A percentile compares a stretch with the other conserved stretches of the same genome.
phyloP scores from a whole-genome alignment of 2,113 vertebrate species.

The Ia io region DNA sequence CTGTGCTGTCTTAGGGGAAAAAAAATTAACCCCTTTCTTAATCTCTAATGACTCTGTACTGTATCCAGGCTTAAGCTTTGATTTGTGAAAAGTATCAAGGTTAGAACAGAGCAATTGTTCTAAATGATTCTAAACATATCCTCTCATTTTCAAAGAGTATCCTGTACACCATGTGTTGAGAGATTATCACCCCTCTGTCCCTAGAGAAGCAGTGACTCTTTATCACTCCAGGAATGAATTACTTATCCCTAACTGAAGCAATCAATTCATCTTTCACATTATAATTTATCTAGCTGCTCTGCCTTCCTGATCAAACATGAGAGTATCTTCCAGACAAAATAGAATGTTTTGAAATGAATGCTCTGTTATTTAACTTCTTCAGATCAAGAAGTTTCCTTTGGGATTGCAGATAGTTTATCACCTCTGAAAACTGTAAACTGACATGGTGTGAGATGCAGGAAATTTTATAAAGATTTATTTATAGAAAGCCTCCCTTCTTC shows the following conservation, averaged over 20 bases:
- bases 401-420: neutral
- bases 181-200: neutral
- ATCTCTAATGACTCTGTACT: neutral
- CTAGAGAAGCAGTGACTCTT: neutral
- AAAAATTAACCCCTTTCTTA: neutral
- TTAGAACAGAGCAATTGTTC: neutral
- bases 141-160: neutral
- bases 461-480: slow-evolving; percentile 1
- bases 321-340: slow-evolving; percentile 17
- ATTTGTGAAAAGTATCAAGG: neutral
- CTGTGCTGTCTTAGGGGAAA: neutral
- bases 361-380: slow-evolving; percentile 26
- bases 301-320: neutral
- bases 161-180: neutral
- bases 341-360: neutral
- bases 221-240: neutral
- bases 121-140: neutral
- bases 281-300: neutral
- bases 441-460: neutral
- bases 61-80: neutral
- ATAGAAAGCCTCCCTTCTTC: neutral
- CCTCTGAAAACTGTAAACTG: neutral
- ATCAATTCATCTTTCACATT: neutral
- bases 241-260: neutral
- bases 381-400: neutral